Evolutionary conservation across 2,888 invertebrate genomes (phyloP).

Genomic region (Phalangium opilio): DNA sequence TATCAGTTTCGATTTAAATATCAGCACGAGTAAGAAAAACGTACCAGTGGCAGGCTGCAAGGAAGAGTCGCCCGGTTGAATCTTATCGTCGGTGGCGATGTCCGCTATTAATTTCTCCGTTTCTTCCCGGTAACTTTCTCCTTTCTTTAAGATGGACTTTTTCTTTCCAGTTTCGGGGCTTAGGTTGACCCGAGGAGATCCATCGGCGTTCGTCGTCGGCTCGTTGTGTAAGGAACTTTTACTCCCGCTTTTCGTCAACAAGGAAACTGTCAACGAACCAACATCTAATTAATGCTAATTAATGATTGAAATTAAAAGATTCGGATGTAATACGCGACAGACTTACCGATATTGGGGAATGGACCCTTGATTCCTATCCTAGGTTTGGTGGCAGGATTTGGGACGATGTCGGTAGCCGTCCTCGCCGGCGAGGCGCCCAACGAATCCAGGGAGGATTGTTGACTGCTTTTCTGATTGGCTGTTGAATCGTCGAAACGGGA

Average conservation of each 20-base stretch:
- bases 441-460: constrained; percentile 15
- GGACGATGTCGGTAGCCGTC: constrained; percentile 5
- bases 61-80: no score
- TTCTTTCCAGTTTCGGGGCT: constrained; percentile 37
- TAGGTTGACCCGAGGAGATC: constrained; percentile 21
- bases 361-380: constrained; percentile 15
- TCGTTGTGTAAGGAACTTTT: constrained; percentile 15
- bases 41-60: no score
- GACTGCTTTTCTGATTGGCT: constrained; percentile 1
- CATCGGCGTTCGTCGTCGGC: constrained; percentile 8
- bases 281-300: no score
- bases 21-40: no score
- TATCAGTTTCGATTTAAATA: background rate
- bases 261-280: no score
- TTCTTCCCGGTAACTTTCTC: constrained; percentile 48
- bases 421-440: constrained; percentile 11
- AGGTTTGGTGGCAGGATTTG: constrained; percentile 8
- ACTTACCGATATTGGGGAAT: constrained; percentile 13
- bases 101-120: constrained; percentile 54
- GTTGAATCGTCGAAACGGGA: constrained; percentile 19
- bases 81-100: no score
- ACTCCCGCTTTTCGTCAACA: constrained; percentile 6
- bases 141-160: constrained; percentile 61
- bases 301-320: no score
- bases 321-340: no score